Evolutionary conservation across 2,113 vertebrate species (phyloP), one percentile per base, ranked within the genome.

Genomic region (Apteryx mantelli): DNA sequence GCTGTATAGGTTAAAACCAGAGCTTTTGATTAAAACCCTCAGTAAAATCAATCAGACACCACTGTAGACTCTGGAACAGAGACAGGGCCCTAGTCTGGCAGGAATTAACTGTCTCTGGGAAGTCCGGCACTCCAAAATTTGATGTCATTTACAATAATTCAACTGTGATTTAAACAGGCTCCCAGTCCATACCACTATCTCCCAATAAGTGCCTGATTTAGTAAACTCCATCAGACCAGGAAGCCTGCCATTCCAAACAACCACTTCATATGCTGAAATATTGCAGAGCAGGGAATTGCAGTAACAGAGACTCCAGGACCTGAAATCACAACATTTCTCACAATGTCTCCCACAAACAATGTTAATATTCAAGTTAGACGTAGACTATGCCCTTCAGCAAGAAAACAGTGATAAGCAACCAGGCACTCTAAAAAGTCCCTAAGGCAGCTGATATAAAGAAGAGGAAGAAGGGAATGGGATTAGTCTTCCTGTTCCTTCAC

Each of bases 61-160:
- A 93, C 76, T 91, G 80, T 56, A 94, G 83, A 69, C 60, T 68
- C 86, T 96, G 95, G 73, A 96, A 94, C 88, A 88, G 60, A 81
- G 82, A 93, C 93, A 93, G 76, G 55, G 92, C 63, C 79, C 96
- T 86, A 94, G 90, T 84, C 88, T 95, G 76, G 90, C 79, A 92
- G 86, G 92, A 96, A 93, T 94, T 71, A 91, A 77, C 76, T 2
- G 12, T 83, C 92, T 81, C 83, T 88, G 93, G 86, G 92, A 95
- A 96, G 90, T 94, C 90, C 91, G 88, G 90, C 79, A 68, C 73
- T 92, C 80, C 66, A 81, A 63, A 88, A 91, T 81, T 94, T 94
- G 75, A 93, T 89, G 95, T 92, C 90, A 97, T 95, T 96, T 93
- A 96, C 85, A 95, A 94, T 89, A 91, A 96, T 87, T 97, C 91